phyloP scores from a whole-genome alignment of 2,113 vertebrate species.

The Chloebia gouldiae region DNA sequence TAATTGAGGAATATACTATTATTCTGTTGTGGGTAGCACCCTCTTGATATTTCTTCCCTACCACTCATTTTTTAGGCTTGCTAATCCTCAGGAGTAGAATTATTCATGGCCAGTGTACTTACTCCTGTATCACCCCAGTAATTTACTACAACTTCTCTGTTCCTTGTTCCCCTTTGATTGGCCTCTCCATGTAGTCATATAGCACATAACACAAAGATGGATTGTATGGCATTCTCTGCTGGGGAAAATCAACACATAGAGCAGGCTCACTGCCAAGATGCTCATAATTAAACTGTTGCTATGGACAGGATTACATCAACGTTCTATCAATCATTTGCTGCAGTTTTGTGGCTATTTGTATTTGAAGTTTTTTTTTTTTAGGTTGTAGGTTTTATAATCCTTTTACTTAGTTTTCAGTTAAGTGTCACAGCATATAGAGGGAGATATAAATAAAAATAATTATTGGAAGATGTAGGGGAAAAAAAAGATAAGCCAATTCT shows the following conservation, averaged over 20 bases:
- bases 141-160: slow-evolving; percentile 52
- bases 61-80: slow-evolving; percentile 8
- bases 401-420: background rate
- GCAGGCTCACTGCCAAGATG: slow-evolving; percentile 74
- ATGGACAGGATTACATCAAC: slow-evolving; percentile 59
- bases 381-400: background rate
- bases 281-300: slow-evolving; percentile 78
- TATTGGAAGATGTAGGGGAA: background rate
- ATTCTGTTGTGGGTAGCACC: background rate
- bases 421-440: background rate
- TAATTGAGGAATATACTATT: background rate
- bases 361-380: background rate
- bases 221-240: slow-evolving; percentile 80
- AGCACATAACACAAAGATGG: slow-evolving; percentile 79
- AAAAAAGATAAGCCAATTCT: background rate
- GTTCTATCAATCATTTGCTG: slow-evolving; percentile 33
- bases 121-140: slow-evolving; percentile 43
- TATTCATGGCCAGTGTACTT: slow-evolving; percentile 71
- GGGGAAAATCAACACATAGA: slow-evolving; percentile 79
- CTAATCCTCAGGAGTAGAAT: slow-evolving; percentile 49
- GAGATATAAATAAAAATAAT: background rate
- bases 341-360: background rate
- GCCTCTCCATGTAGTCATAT: slow-evolving; percentile 72
- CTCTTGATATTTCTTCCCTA: slow-evolving; percentile 14
- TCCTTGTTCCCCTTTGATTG: slow-evolving; percentile 73